A percentile compares a stretch with the other conserved stretches of the same genome.
Conservation (phyloP, 2,113 vertebrate genomes). For the Neogobius melanostomus region DNA sequence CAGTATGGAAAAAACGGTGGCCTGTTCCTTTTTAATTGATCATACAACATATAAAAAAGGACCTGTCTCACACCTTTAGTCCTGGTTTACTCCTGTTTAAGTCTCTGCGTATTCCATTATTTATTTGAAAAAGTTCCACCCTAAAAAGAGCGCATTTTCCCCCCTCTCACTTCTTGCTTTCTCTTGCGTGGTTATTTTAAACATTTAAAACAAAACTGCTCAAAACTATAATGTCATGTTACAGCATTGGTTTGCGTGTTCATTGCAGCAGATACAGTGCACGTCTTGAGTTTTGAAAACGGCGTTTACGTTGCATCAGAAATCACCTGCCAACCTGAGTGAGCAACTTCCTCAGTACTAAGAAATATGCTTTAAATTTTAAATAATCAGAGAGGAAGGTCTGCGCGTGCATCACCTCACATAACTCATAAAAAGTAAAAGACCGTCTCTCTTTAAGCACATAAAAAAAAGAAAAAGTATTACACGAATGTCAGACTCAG, state of each 20-base stretch:
- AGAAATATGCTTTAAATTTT: neutral
- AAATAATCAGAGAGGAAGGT: constrained; percentile 12
- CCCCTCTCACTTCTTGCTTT: neutral
- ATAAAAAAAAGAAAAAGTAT: too few species aligned
- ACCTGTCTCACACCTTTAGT: neutral
- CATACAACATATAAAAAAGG: too few species aligned
- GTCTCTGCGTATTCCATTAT: neutral
- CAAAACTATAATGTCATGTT: neutral
- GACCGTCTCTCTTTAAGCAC: too few species aligned
- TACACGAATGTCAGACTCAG: neutral
- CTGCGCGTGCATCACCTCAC: neutral
- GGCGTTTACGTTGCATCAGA: constrained; percentile 22
- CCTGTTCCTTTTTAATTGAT: too few species aligned
- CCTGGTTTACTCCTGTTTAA: neutral
- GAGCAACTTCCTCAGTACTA: neutral
- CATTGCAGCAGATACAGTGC: constrained; percentile 10
- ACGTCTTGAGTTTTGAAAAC: constrained; percentile 2
- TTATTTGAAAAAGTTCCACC: neutral
- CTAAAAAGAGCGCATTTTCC: neutral
- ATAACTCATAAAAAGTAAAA: neutral
- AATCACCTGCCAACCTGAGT: constrained; percentile 3
- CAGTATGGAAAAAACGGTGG: too few species aligned
- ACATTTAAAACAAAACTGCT: constrained; percentile 3
- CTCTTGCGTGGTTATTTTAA: neutral
- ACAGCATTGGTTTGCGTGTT: constrained; percentile 16